A percentile compares a stretch with the other conserved stretches of the same genome.
phyloP scores from a whole-genome alignment of 1,140 invertebrate genomes.

The Drosophila cardini region DNA sequence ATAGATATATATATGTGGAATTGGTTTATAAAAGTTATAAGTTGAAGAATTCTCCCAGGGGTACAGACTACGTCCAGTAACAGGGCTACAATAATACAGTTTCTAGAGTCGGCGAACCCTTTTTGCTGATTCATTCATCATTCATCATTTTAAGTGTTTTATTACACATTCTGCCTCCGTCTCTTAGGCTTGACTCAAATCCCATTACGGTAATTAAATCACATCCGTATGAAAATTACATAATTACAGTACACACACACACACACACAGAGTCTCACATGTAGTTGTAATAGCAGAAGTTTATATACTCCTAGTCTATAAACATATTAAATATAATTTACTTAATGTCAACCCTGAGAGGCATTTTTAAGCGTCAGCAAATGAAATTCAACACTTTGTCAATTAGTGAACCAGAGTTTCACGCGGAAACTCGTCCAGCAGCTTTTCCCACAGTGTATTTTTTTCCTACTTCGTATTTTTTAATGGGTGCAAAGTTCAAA shows the following conservation, averaged over 20 bases:
- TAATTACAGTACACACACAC: slow-evolving; percentile 69
- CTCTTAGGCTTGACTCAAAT: slow-evolving; percentile 67
- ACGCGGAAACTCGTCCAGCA: not conserved
- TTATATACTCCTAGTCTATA: slow-evolving; percentile 73
- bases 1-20: not conserved
- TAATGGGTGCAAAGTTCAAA: slow-evolving; percentile 61
- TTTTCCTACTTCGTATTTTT: not conserved
- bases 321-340: slow-evolving; percentile 85
- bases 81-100: slow-evolving; percentile 7
- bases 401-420: slow-evolving; percentile 60
- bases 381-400: slow-evolving; percentile 81
- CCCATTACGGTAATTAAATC: slow-evolving; percentile 84
- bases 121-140: slow-evolving; percentile 76
- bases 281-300: slow-evolving; percentile 19
- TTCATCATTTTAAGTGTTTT: slow-evolving; percentile 83
- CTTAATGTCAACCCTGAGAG: slow-evolving; percentile 75
- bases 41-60: slow-evolving; percentile 43
- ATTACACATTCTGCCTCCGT: slow-evolving; percentile 65
- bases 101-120: slow-evolving; percentile 47
- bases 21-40: slow-evolving; percentile 8
- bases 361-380: slow-evolving; percentile 61
- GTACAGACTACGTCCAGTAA: slow-evolving; percentile 21
- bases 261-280: slow-evolving; percentile 20
- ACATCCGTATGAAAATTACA: slow-evolving; percentile 84
- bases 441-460: slow-evolving; percentile 6